Evolutionary conservation across 2,113 vertebrate genomes (phyloP).

Genomic region (Hippopotamus amphibius): DNA sequence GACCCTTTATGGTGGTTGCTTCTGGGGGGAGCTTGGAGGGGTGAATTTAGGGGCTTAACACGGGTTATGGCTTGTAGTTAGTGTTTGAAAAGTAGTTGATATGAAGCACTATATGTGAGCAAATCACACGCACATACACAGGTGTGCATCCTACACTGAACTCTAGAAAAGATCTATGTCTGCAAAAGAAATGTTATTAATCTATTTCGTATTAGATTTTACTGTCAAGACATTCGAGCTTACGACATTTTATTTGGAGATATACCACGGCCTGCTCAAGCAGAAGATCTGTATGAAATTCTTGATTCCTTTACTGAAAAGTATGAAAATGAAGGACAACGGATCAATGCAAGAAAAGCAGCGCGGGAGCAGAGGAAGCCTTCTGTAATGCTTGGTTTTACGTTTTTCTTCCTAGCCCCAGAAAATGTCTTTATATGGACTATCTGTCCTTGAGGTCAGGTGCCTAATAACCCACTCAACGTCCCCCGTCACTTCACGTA

Average conservation of each 20-base stretch:
- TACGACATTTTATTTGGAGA: constrained; percentile 95
- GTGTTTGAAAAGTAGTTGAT: background rate
- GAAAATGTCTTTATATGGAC: rapidly evolving
- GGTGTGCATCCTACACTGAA: rapidly evolving
- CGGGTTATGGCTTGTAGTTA: too few relatives aligned
- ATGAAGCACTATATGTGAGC: rapidly evolving
- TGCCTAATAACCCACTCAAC: rapidly evolving
- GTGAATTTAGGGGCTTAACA: too few relatives aligned
- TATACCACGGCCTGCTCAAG: constrained; percentile 90
- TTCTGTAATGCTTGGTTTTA: background rate
- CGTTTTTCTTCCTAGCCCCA: rapidly evolving
- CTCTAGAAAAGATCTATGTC: background rate
- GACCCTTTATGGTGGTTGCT: background rate
- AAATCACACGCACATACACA: rapidly evolving
- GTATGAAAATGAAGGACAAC: constrained; percentile 89
- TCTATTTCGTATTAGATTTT: constrained; percentile 89
- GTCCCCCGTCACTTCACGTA: background rate
- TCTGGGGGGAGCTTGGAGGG: background rate
- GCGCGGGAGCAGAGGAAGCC: constrained; percentile 81
- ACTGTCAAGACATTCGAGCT: constrained; percentile 93
- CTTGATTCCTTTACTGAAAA: constrained; percentile 93
- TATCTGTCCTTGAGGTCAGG: rapidly evolving
- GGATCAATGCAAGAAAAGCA: constrained; percentile 77
- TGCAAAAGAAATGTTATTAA: background rate
- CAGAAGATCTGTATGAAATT: constrained; percentile 92